Evolutionary conservation across 2,888 invertebrate genomes (phyloP), one percentile per base, ranked within the genome.

Genomic region (Ornithoptera priamus): DNA sequence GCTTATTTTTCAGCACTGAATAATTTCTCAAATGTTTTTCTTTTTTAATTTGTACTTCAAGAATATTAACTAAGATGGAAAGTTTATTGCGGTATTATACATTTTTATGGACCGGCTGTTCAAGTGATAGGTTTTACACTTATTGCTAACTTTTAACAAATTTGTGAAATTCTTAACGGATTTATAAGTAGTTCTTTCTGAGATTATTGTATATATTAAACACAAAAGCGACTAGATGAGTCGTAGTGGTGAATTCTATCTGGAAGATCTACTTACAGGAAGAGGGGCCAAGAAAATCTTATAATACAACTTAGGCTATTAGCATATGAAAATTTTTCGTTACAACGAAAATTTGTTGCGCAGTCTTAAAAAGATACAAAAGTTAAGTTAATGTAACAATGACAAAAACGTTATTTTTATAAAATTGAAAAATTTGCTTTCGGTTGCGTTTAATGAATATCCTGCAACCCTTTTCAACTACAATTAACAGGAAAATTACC

Each of bases 1-100:
- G 59, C 30, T 60, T 66, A 50, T 66, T 59, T 66, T 60, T 50
- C 60, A 59, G 50, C 30, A 30, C 66, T 50, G 12, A 50, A 60
- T 50, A 4, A 22, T 58, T 59, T 59, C 59, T 20, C 20, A 20
- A 57, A 57, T 57, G 57, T 57, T 57, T 57, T 57, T 20, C 18
- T 15, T 50, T 50, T 50, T 50, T 5, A 50, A 50, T 50, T 50
- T 18, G 18, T 50, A 17, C 50, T 50, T 50, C 1, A 18, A 15
- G 17, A 50, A 15, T 50, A 50, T 18, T 50, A 50, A 50, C 50
- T 17, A 18, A 18, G 50, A 50, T 50, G 50, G 50, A 50, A 50
- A 15, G 17, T 50, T 50, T 50, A 50, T 50, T 50, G 50, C 12
- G 50, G 17, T 50, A 50, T 50, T 17, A 50, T 50, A 50, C 3